These are phyloP conservation scores for Protobothrops flavoviridis DNA, from an alignment of 2,113 vertebrate genomes.

Conservation along the genomic window DNA sequence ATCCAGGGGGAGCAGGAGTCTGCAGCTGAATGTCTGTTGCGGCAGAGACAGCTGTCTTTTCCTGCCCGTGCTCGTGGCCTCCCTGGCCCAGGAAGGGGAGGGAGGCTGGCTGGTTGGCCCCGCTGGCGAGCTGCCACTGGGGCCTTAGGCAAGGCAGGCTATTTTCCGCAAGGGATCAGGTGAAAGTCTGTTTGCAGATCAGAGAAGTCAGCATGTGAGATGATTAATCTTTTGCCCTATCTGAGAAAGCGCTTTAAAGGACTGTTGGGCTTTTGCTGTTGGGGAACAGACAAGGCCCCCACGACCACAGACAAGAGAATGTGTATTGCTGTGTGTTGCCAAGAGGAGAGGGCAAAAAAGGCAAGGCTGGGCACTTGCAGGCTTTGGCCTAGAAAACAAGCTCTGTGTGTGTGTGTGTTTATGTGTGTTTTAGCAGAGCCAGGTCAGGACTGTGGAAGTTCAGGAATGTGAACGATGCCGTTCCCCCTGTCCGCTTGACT, in stretches of 20 bases:
- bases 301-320: neutral
- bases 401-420: neutral
- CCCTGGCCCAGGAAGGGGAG: neutral
- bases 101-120: neutral
- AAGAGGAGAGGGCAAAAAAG: neutral
- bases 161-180: neutral
- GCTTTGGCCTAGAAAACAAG: neutral
- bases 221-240: neutral
- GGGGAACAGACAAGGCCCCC: neutral
- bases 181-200: neutral
- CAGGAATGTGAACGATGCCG: no score
- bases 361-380: neutral
- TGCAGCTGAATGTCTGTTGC: neutral
- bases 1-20: neutral
- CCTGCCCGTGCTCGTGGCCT: neutral
- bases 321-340: neutral
- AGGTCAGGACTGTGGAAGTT: no score
- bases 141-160: no score
- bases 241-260: neutral
- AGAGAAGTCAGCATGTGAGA: neutral
- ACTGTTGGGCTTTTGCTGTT: neutral
- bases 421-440: neutral
- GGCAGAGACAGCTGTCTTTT: neutral
- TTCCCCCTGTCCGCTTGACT: neutral
- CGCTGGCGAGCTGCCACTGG: neutral